A percentile compares a stretch with the other conserved stretches of the same genome.
These are phyloP conservation scores for Agrenia bidenticulata DNA, from an alignment of 2,888 invertebrate species.

Conservation along the genomic window DNA sequence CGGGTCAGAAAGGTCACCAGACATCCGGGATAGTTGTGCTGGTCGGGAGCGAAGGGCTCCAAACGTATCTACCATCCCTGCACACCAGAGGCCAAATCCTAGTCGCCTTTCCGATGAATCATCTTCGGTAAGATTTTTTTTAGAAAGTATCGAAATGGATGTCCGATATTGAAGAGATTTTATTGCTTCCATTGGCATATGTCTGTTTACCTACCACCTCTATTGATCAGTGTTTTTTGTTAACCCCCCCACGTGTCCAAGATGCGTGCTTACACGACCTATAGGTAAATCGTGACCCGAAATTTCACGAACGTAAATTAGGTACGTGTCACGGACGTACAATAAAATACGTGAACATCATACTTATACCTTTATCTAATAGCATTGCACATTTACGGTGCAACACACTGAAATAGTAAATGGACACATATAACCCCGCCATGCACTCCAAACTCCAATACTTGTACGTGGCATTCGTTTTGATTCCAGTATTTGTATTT, in stretches of 20 bases:
- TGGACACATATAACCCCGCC: conserved; percentile 13
- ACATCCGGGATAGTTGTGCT: conserved; percentile 46
- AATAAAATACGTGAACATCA: conserved; percentile 48
- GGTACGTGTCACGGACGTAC: conserved; percentile 45
- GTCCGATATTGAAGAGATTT: no score
- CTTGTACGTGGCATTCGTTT: conserved; percentile 24
- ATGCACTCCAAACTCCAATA: no score
- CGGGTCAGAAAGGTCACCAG: conserved; percentile 49
- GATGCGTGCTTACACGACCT: conserved; percentile 2
- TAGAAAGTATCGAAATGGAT: no score
- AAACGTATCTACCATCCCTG: conserved; percentile 32
- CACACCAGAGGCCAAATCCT: conserved; percentile 42
- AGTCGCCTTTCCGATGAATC: conserved; percentile 43
- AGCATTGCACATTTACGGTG: conserved; percentile 23
- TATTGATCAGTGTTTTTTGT: neutral
- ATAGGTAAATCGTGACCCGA: conserved; percentile 44
- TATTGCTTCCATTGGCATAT: neutral
- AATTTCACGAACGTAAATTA: conserved; percentile 38
- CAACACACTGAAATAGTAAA: conserved; percentile 19
- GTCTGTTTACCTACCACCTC: neutral
- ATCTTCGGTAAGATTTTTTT: conserved; percentile 31
- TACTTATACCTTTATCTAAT: conserved; percentile 35
- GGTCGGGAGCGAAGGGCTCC: conserved; percentile 48
- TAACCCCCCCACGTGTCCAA: neutral
- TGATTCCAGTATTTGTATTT: conserved; percentile 11